Percentiles rank a stretch among this genome's conserved stretches.
Conservation (phyloP, 2,888 invertebrate genomes). For the Macropis europaea region DNA sequence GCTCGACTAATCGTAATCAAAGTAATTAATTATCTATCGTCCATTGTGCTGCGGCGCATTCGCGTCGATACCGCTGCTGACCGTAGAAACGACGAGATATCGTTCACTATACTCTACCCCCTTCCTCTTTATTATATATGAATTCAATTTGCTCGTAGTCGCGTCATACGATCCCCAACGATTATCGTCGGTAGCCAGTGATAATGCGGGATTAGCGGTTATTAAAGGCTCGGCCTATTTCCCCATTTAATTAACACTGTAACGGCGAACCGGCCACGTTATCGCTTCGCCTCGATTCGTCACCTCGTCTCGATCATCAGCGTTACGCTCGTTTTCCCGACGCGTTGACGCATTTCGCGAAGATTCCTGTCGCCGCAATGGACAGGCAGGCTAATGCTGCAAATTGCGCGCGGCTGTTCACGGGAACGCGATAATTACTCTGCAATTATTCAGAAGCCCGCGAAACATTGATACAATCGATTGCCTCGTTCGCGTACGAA, state of each 20-base stretch:
- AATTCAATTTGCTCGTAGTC: conserved; percentile 45
- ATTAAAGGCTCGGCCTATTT: conserved; percentile 11
- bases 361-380: too few species aligned
- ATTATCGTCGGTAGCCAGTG: conserved; percentile 22
- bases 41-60: neutral
- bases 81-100: conserved; percentile 17
- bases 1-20: conserved; percentile 47
- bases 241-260: conserved; percentile 27
- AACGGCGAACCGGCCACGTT: neutral
- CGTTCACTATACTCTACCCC: neutral
- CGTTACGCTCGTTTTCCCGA: too few species aligned
- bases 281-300: too few species aligned
- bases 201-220: conserved; percentile 33
- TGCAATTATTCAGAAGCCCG: too few species aligned
- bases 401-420: too few species aligned
- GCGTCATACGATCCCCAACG: conserved; percentile 13
- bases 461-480: too few species aligned
- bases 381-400: too few species aligned
- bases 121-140: conserved; percentile 33
- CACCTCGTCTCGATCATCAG: too few species aligned
- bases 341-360: too few species aligned
- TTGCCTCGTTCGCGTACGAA: too few species aligned
- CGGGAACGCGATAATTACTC: too few species aligned
- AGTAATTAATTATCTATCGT: conserved; percentile 57
- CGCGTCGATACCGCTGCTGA: conserved; percentile 12